These are phyloP conservation scores for Caenorhabditis sp. DNA, from an alignment of 2,888 invertebrate genomes.

Conservation along the genomic window DNA sequence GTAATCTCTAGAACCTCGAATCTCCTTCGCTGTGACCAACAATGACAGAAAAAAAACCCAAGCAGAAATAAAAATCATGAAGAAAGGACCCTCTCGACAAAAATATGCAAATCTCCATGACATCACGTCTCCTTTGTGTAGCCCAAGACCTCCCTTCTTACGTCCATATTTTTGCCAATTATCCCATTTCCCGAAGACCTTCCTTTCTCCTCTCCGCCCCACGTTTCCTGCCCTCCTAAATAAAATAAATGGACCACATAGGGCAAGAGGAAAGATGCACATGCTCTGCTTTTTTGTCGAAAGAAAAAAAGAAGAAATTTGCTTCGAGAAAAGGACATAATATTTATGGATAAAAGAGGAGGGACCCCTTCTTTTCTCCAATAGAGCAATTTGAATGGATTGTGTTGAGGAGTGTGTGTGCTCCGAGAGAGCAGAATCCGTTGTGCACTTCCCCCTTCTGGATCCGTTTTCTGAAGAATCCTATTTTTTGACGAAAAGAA, in stretches of 20 bases:
- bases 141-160: too few relatives aligned
- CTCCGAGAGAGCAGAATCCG: conserved; percentile 17
- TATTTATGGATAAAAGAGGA: conserved; percentile 54
- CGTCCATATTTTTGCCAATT: too few relatives aligned
- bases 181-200: neutral
- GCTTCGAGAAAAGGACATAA: conserved; percentile 52
- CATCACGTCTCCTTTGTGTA: too few relatives aligned
- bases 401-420: conserved; percentile 17
- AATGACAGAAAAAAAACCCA: too few relatives aligned
- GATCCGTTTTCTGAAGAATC: conserved; percentile 4
- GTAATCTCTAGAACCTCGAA: too few relatives aligned
- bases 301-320: conserved; percentile 19
- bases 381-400: conserved; percentile 59
- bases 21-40: too few relatives aligned
- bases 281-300: neutral
- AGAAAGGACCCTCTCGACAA: too few relatives aligned
- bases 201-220: neutral
- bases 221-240: neutral
- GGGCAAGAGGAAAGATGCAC: neutral
- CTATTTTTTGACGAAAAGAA: neutral
- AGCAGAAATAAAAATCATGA: too few relatives aligned
- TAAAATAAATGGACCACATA: conserved; percentile 22
- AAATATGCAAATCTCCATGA: too few relatives aligned
- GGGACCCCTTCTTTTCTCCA: conserved; percentile 12
- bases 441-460: conserved; percentile 36